phyloP scores from a whole-genome alignment of 2,113 vertebrate genomes.

The Bubo bubo region DNA sequence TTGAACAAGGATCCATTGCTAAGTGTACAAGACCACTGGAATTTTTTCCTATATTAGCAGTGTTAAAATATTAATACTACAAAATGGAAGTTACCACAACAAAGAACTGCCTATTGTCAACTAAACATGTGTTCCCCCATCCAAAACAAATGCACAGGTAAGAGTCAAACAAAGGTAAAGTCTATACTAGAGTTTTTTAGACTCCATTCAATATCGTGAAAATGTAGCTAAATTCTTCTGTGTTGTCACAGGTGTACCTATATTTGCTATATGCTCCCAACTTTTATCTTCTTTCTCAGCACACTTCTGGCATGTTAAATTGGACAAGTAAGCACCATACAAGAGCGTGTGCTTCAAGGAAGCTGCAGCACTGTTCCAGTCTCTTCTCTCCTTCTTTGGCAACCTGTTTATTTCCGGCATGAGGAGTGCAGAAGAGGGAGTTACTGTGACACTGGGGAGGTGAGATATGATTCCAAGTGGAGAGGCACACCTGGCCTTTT shows the following conservation, averaged over 20 bases:
- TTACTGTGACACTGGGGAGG: neutral
- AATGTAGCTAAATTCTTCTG: neutral
- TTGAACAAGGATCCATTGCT: neutral
- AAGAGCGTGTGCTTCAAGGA: neutral
- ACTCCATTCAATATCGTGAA: neutral
- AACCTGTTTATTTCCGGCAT: neutral
- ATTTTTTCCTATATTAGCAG: neutral
- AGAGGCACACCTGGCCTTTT: neutral
- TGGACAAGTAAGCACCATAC: fast-evolving
- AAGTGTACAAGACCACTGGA: neutral
- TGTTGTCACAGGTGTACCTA: neutral
- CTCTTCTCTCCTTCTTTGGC: neutral
- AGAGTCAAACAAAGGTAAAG: neutral
- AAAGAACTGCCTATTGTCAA: neutral
- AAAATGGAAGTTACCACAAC: neutral
- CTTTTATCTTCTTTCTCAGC: neutral
- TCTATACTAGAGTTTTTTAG: neutral
- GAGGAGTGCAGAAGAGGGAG: neutral
- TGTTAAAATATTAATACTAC: neutral
- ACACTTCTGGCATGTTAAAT: neutral
- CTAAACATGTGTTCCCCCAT: fast-evolving
- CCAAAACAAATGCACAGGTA: neutral
- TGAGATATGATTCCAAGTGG: neutral
- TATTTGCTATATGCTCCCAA: neutral
- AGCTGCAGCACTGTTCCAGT: neutral